Conservation (phyloP, 2,113 vertebrate species). For the Podarcis cretensis region DNA sequence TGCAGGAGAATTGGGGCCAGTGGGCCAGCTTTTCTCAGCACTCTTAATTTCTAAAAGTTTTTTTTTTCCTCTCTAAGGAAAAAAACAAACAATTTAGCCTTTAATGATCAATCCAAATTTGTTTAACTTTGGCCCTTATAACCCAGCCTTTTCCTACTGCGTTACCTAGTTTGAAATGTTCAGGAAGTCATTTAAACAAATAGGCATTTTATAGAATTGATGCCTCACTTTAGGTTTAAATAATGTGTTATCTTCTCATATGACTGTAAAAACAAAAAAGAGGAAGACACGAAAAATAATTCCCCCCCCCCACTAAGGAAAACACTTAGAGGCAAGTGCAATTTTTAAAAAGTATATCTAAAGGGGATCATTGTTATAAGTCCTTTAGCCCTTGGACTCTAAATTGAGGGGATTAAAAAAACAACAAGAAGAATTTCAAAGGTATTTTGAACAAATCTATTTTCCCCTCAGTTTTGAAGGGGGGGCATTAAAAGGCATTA, state of each 20-base stretch:
- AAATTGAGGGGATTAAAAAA: conserved; percentile 95
- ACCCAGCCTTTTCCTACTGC: conserved; percentile 78
- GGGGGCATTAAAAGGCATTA: conserved; percentile 84
- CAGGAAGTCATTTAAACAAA: conserved; percentile 75
- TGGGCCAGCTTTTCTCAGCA: conserved; percentile 76
- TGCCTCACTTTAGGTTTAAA: conserved; percentile 75
- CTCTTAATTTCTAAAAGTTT: conserved; percentile 80
- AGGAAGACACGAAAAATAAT: conserved; percentile 61
- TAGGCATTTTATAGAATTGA: conserved; percentile 79
- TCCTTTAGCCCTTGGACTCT: conserved; percentile 99
- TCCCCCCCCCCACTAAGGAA: conserved; percentile 75
- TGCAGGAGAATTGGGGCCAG: conserved; percentile 74
- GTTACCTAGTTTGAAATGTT: conserved; percentile 78
- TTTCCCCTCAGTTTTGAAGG: conserved; percentile 86
- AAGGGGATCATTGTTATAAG: conserved; percentile 95
- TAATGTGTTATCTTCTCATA: conserved; percentile 79
- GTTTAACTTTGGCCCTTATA: conserved; percentile 82
- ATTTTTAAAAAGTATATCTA: conserved; percentile 90
- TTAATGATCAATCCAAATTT: conserved; percentile 81
- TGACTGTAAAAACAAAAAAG: conserved; percentile 74
- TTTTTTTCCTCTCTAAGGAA: conserved; percentile 34
- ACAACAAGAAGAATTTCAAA: conserved; percentile 79
- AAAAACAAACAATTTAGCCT: conserved; percentile 77
- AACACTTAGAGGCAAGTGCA: conserved; percentile 98
- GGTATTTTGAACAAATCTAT: conserved; percentile 83